Base-by-base conservation (phyloP, 2,797 vertebrate genomes). In the Tokudaia tokunoshimensis region DNA sequence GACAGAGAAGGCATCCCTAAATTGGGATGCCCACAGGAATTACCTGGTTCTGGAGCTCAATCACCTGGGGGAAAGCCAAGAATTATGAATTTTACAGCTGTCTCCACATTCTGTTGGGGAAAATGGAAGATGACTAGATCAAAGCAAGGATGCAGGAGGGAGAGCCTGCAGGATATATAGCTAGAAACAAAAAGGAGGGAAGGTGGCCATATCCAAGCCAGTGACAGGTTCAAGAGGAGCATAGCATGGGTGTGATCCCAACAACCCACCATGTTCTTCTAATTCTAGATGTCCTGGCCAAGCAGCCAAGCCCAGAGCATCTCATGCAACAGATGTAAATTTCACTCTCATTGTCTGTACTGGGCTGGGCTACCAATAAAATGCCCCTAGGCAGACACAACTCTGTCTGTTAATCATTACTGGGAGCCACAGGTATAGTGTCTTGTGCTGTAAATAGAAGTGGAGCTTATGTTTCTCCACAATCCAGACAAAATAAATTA, bases 181-280 rank as follows among this genome's bases (percentile, higher is more conserved):
- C 1, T 41, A n/a, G 31, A 72, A 63, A 52, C 3, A 10, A 15
- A 34, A 20, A 31, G 20, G 13, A 59, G 31, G 8, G 1, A 7
- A n/a, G 8, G 0, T 0, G 65, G 8, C 26, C 6, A 11, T 9
- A 0, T 4, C 47, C 10, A n/a, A 24, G 0, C 0, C 7, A 13
- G 6, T 6, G 10, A 20, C 9, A 80, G 29, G 29, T 37, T 14
- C 8, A 15, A 55, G 37, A 13, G 15, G 6, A 34, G 26, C 24
- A 20, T 9, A 65, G 44, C 11, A 44, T 55, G 8, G 10, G 31
- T 52, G 4, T 72, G 26, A 76, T 3, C 20, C 24, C 34, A 78
- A 13, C 1, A 24, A 1, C 5, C 26, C 2, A 3, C 10, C 12
- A 19, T 13, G 1, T 1, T 61, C 65, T 59, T 44, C 17, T 6